Percentiles rank a stretch among this genome's conserved stretches.
Evolutionary conservation across 1,140 invertebrate genomes (phyloP).

Genomic region (Wiebesia pumilae): DNA sequence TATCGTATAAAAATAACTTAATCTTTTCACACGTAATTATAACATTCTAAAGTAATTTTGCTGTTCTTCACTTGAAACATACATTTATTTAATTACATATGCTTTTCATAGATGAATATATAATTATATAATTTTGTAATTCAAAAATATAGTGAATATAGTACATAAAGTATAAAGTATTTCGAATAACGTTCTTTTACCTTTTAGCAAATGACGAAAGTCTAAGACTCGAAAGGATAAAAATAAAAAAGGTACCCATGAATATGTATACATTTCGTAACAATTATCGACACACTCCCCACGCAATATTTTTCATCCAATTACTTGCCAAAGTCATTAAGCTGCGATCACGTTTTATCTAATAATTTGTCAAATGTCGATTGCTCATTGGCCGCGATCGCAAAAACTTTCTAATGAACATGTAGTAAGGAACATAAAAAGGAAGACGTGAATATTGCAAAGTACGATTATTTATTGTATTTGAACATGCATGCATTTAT

Average conservation of each 20-base stretch:
- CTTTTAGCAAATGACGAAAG: not conserved
- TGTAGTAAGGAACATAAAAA: conserved; percentile 46
- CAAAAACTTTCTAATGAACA: conserved; percentile 50
- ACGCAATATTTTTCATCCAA: conserved; percentile 41
- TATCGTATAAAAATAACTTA: not conserved
- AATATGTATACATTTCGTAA: conserved; percentile 17
- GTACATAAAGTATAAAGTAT: too few relatives aligned
- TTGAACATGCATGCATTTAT: conserved; percentile 43
- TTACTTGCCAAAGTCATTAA: conserved; percentile 39
- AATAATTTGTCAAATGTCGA: conserved; percentile 50
- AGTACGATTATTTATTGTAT: conserved; percentile 51
- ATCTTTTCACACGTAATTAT: not conserved
- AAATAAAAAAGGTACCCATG: not conserved
- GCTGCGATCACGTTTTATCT: conserved; percentile 30
- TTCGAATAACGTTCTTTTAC: not conserved
- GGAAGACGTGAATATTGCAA: conserved; percentile 45
- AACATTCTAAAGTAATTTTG: too few relatives aligned
- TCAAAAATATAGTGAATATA: too few relatives aligned
- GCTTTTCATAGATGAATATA: too few relatives aligned
- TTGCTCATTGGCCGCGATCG: not conserved
- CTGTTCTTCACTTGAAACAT: too few relatives aligned
- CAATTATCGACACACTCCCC: not conserved
- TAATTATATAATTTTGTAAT: too few relatives aligned
- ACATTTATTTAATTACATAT: too few relatives aligned
- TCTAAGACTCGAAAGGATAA: not conserved